A percentile compares a stretch with the other conserved stretches of the same genome.
Conservation (phyloP, 2,797 vertebrate species). For the Thamnophis elegans region DNA sequence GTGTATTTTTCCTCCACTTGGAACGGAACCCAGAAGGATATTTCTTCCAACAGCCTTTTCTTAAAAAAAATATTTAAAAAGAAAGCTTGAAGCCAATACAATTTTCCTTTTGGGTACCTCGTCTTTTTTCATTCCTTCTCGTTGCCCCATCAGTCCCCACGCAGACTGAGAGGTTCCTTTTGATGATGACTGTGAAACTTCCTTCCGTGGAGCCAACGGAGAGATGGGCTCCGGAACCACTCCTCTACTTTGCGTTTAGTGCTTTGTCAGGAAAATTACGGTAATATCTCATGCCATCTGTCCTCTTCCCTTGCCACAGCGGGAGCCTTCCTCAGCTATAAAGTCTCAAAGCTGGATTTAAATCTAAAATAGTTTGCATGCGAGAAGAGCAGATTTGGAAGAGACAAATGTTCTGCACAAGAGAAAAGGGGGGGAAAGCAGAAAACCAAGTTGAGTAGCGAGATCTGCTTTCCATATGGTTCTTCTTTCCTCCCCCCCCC, state of each 20-base stretch:
- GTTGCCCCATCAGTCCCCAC: constrained; percentile 5
- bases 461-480: not conserved
- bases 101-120: constrained; percentile 21
- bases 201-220: constrained; percentile 59
- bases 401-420: constrained; percentile 21
- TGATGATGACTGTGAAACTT: constrained; percentile 44
- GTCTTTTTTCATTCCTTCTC: constrained; percentile 15
- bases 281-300: constrained; percentile 71
- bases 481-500: too few species aligned
- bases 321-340: constrained; percentile 55
- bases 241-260: constrained; percentile 55
- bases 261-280: constrained; percentile 70
- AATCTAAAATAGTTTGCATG: constrained; percentile 59
- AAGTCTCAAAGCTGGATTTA: constrained; percentile 60
- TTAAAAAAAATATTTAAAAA: not conserved
- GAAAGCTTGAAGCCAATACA: constrained; percentile 23
- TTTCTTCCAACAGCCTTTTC: not conserved
- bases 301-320: constrained; percentile 58
- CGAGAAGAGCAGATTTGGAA: not conserved
- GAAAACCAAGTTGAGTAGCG: not conserved
- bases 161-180: constrained; percentile 37
- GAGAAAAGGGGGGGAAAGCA: not conserved
- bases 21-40: too few species aligned
- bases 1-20: too few species aligned
- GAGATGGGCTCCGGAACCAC: constrained; percentile 60